Evolutionary conservation across 2,888 invertebrate species (phyloP), one percentile per base, ranked within the genome.

Genomic region (Macaria notata): DNA sequence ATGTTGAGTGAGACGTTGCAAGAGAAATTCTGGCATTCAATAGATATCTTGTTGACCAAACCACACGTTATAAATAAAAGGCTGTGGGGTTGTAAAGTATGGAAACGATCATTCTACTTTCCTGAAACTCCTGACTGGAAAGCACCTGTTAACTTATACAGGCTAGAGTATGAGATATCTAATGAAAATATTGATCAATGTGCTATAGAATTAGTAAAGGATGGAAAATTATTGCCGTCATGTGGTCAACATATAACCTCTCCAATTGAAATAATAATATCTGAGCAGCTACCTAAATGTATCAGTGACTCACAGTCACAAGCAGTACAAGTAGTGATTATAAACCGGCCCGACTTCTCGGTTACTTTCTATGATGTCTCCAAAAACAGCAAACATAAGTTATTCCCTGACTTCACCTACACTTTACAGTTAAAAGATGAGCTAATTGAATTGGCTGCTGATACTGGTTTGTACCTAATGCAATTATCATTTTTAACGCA

Each of bases 21-120:
- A 8, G 42, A 59, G n/a, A 55, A 62, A 31, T 96, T 95, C 83
- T 95, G 95, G 94, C 86, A 92, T 59, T 90, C 94, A 1, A 79
- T 95, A 51, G 76, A 86, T 50, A 92, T 96, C 64, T 93, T 95
- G 75, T 78, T 94, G 57, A 88, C 84, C 54, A 94, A 94, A 78
- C 95, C 95, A 50, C 95, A 96, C 76, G 92, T 95, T 56, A 84
- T 95, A 4, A 96, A 96, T 81, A 94, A 94, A 70, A 94, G 95
- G 76, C 84, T 96, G 73, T 93, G 94, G 79, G 94, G 94, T 9
- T 76, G 75, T 50, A 92, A 84, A 71, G 63, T 78, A 56, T 75
- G 84, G 70, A 69, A 67, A 52, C 75, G 64, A 64, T 55, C 55
- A 45, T 41, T 36, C 47, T 76, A 68, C 55, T 69, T 61, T 52